A percentile compares a stretch with the other conserved stretches of the same genome.
Evolutionary conservation across 2,797 vertebrate species (phyloP).

Genomic region (Oryzias dopingdopingensis): DNA sequence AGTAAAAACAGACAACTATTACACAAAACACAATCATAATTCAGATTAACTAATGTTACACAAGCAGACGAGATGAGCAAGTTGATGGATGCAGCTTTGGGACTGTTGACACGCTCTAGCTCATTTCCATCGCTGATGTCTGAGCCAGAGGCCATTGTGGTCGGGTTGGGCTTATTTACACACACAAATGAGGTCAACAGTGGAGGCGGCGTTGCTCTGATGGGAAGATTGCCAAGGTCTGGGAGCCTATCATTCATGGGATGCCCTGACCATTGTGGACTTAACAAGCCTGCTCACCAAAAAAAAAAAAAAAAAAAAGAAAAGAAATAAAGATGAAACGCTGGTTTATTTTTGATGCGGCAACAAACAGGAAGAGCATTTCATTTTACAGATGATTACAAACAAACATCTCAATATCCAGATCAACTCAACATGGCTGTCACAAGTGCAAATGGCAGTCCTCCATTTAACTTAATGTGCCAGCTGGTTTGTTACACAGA

Average conservation of each 20-base stretch:
- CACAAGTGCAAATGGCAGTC: background rate
- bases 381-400: background rate
- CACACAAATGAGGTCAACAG: conserved; percentile 72
- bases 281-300: background rate
- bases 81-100: conserved; percentile 43
- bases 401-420: conserved; percentile 5
- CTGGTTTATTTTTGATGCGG: background rate
- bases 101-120: conserved; percentile 62
- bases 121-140: conserved; percentile 68
- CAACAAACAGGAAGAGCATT: background rate
- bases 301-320: background rate
- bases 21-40: conserved; percentile 9
- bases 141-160: conserved; percentile 41
- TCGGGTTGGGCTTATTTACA: conserved; percentile 70
- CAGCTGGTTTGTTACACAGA: conserved; percentile 3
- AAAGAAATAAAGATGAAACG: background rate
- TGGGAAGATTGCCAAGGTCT: conserved; percentile 38
- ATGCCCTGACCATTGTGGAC: conserved; percentile 11
- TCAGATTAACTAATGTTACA: conserved; percentile 7
- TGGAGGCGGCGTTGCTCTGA: conserved; percentile 34
- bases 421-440: background rate
- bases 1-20: conserved; percentile 27
- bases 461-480: background rate
- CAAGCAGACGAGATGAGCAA: conserved; percentile 31
- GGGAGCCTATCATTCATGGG: conserved; percentile 7